Base-by-base conservation (phyloP, 2,888 invertebrate species). In the Acronicta aceris region DNA sequence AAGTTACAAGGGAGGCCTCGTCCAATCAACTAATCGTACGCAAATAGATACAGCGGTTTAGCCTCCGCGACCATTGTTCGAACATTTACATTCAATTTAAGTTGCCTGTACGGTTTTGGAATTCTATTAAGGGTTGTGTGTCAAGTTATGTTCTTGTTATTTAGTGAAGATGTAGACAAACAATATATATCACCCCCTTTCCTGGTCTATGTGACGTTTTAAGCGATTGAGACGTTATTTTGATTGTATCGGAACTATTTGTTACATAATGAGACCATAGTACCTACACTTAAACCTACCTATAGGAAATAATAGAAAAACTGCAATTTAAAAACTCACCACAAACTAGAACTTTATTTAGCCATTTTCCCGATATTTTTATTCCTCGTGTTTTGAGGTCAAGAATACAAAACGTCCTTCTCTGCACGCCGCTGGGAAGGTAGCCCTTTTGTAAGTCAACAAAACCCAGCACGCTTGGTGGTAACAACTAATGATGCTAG, bases 11-110 rank as follows among this genome's bases (percentile, higher is more conserved):
- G 65, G 49, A 54, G 36, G 65, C 55, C 57, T 45, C 57, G 16
- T 51, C 59, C 77, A 60, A 75, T 76, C 77, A 76, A 74, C 61
- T 74, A 71, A 66, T 68, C 74, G 64, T 50, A 78, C 64, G 48
- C 60, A 69, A 78, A 72, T 72, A 78, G 65, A 74, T 66, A 70
- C 63, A 71, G 63, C 43, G 65, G 78, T 62, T 71, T 58, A 60
- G 71, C 66, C 53, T 59, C 58, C 21, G 17, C 60, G 71, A 65
- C 50, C 59, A 65, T 71, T 74, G 72, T 72, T 59, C 59, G 15
- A 65, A 54, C 61, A 50, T 65, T 72, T 54, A 56, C 61, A 70
- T 74, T 70, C 72, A 65, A 74, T 74, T 74, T 65, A 61, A 65
- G 59, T 74, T 74, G 16, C 46, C 41, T 67, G 46, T 25, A 66